phyloP scores from a whole-genome alignment of 2,113 vertebrate genomes.

The Tursiops truncatus region DNA sequence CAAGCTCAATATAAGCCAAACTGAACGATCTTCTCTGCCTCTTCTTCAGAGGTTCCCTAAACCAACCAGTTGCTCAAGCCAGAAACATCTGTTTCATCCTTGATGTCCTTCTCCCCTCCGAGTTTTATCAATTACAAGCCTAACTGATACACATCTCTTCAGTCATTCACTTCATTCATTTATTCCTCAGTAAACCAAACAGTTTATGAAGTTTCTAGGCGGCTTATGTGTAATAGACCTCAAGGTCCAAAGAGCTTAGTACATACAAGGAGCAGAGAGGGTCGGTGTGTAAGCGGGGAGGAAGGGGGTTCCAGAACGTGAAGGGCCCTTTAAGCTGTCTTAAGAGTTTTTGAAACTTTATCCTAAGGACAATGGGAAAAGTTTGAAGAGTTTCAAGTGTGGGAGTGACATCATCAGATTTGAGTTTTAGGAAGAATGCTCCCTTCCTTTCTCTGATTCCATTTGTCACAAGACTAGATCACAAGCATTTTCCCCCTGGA shows the following conservation, averaged over 20 bases:
- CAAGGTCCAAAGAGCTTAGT: background rate
- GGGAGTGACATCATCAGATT: background rate
- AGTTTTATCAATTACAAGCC: background rate
- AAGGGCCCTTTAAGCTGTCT: background rate
- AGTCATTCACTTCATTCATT: background rate
- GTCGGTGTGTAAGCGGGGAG: background rate
- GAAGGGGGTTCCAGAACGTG: background rate
- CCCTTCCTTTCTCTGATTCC: background rate
- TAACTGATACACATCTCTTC: background rate
- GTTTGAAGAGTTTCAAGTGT: background rate
- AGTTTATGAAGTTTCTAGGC: background rate
- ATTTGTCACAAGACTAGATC: background rate
- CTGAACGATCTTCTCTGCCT: background rate
- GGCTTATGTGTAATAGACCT: background rate
- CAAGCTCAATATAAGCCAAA: background rate
- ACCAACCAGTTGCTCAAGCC: background rate
- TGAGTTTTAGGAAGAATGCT: background rate
- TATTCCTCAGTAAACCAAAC: background rate
- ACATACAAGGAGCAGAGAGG: background rate
- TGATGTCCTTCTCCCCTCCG: background rate
- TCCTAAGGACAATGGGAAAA: background rate
- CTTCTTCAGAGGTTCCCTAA: background rate
- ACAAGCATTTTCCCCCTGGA: background rate
- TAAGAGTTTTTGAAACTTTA: slow-evolving; percentile 20
- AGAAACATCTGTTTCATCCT: background rate